phyloP scores from a whole-genome alignment of 2,888 invertebrate species.

The Cephus pulcher region DNA sequence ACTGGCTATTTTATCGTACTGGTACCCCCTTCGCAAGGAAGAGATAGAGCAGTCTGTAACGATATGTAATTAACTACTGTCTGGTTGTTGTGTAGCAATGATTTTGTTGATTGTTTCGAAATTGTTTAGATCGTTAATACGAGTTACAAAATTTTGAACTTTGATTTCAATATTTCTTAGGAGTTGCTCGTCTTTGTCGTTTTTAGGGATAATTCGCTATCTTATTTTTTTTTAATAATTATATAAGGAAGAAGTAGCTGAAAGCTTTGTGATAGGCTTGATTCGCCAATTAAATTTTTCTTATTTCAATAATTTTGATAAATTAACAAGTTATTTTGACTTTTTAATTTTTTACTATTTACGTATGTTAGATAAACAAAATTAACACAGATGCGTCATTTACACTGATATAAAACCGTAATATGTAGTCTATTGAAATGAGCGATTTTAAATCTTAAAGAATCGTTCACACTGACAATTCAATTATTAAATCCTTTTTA shows the following conservation, averaged over 20 bases:
- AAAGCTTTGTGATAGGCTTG: not conserved
- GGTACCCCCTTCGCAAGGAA: not conserved
- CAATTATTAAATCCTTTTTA: not conserved
- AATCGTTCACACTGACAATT: not conserved
- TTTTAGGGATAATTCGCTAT: not conserved
- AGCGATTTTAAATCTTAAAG: not conserved
- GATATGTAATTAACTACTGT: not conserved
- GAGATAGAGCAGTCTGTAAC: not conserved
- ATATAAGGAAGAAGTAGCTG: not conserved
- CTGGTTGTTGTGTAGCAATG: not conserved
- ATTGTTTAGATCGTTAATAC: not conserved
- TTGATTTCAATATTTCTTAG: not conserved
- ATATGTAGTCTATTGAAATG: not conserved
- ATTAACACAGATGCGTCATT: not conserved
- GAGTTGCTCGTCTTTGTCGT: not conserved
- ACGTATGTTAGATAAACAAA: not conserved
- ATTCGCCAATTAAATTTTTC: not conserved
- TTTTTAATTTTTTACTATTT: not conserved
- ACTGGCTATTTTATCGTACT: constrained; percentile 12
- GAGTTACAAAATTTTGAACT: not conserved
- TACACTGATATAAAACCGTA: not conserved
- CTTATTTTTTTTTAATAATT: not conserved
- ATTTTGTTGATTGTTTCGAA: not conserved
- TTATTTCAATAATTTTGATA: not conserved
- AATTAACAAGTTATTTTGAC: not conserved